Evolutionary conservation across 2,113 vertebrate genomes (phyloP).

Genomic region (Chaetodon trifascialis): DNA sequence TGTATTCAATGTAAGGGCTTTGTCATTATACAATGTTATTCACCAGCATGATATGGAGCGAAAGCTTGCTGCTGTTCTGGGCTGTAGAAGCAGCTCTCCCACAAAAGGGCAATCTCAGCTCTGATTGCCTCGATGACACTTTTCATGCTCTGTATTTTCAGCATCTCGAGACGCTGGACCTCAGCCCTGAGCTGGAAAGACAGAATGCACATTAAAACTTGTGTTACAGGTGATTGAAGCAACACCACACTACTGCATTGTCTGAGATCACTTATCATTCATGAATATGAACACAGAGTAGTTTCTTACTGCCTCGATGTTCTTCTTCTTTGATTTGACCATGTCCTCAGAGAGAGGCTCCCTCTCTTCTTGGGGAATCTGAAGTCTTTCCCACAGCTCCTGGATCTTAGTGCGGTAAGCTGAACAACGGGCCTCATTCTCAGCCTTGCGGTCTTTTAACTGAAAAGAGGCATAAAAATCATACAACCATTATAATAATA

Average conservation of each 20-base stretch:
- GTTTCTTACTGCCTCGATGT: slow-evolving; percentile 88
- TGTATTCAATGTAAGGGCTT: background rate
- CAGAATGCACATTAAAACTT: background rate
- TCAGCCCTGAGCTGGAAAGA: slow-evolving; percentile 87
- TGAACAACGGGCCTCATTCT: slow-evolving; percentile 84
- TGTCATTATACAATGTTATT: slow-evolving; percentile 4
- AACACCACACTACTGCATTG: background rate
- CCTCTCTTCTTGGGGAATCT: slow-evolving; percentile 86
- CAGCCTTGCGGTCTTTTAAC: slow-evolving; percentile 86
- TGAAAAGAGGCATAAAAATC: slow-evolving; percentile 52
- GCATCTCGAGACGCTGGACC: slow-evolving; percentile 85
- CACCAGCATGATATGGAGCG: slow-evolving; percentile 85
- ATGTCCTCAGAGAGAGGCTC: slow-evolving; percentile 79
- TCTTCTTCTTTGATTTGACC: slow-evolving; percentile 83
- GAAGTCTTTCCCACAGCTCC: slow-evolving; percentile 91
- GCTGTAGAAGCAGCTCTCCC: slow-evolving; percentile 93
- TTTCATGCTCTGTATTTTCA: slow-evolving; percentile 91
- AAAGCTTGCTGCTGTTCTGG: slow-evolving; percentile 88
- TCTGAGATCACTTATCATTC: background rate
- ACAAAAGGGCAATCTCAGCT: slow-evolving; percentile 86
- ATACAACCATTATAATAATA: background rate
- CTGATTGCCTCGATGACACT: slow-evolving; percentile 85
- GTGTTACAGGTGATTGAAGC: background rate
- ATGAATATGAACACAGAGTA: background rate
- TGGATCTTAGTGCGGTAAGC: slow-evolving; percentile 85